These are phyloP conservation scores for Tupiocoris notatus DNA, from an alignment of 2,888 invertebrate genomes.

Conservation along the genomic window DNA sequence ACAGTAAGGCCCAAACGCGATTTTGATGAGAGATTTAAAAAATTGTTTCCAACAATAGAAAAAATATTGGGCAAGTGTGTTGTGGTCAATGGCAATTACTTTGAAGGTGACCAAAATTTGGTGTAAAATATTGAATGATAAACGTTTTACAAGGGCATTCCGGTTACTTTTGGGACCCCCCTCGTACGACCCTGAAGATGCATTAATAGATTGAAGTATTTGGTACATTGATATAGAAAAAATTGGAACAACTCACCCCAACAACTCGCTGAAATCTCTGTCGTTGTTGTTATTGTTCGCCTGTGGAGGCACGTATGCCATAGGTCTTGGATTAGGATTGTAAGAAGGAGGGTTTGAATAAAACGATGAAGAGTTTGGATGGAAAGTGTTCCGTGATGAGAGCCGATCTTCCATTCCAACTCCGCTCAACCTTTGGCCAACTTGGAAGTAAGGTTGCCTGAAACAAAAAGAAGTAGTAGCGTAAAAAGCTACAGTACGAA, in stretches of 20 bases:
- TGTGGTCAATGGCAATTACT: too few relatives aligned
- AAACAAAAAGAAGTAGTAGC: too few relatives aligned
- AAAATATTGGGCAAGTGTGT: too few relatives aligned
- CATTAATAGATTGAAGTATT: not conserved
- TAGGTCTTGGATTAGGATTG: conserved; percentile 42
- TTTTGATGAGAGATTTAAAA: too few relatives aligned
- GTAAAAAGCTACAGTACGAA: not conserved
- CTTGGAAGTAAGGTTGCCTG: conserved; percentile 52
- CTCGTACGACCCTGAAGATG: too few relatives aligned
- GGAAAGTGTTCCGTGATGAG: conserved; percentile 39
- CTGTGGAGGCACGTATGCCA: conserved; percentile 44
- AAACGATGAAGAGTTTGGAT: conserved; percentile 19
- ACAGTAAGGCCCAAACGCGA: too few relatives aligned
- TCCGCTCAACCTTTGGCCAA: conserved; percentile 50
- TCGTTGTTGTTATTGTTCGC: conserved; percentile 35
- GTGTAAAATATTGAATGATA: too few relatives aligned
- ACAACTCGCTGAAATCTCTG: conserved; percentile 47
- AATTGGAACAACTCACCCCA: conserved; percentile 45
- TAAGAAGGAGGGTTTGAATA: conserved; percentile 26
- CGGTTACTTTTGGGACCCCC: too few relatives aligned
- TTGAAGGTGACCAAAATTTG: too few relatives aligned
- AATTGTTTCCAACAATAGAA: too few relatives aligned
- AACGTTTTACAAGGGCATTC: too few relatives aligned
- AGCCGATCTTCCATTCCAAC: conserved; percentile 45
- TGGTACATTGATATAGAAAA: not conserved